Conservation (phyloP, 2,888 invertebrate genomes). For the Syrista parreyssii region DNA sequence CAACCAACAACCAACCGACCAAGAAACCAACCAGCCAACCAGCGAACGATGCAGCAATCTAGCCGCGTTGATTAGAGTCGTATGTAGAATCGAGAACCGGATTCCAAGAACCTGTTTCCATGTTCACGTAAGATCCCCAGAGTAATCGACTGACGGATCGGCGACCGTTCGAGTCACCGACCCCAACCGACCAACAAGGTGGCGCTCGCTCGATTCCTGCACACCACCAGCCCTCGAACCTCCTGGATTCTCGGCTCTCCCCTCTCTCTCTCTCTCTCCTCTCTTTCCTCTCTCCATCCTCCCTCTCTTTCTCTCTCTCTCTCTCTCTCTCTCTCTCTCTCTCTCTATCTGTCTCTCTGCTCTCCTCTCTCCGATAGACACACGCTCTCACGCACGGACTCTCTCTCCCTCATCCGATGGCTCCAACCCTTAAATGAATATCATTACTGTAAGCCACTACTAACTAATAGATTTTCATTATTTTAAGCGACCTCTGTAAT, state of each 20-base stretch:
- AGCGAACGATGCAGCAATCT: conserved; percentile 63
- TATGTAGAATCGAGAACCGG: conserved; percentile 67
- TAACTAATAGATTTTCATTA: conserved; percentile 57
- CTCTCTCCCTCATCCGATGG: conserved; percentile 13
- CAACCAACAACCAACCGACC: conserved; percentile 27
- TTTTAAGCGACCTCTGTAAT: conserved; percentile 45
- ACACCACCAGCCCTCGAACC: conserved; percentile 21
- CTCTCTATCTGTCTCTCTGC: not conserved
- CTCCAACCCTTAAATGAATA: conserved; percentile 23
- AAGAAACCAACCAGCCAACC: conserved; percentile 22
- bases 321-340: not conserved
- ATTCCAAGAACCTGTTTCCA: conserved; percentile 67
- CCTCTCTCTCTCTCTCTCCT: not conserved
- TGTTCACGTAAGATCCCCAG: conserved; percentile 67
- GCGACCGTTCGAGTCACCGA: conserved; percentile 66
- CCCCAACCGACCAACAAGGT: conserved; percentile 53
- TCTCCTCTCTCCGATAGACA: conserved; percentile 7
- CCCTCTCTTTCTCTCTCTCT: not conserved
- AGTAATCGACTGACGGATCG: conserved; percentile 67
- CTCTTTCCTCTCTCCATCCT: not conserved
- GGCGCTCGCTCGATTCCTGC: conserved; percentile 37
- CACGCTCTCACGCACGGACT: conserved; percentile 17
- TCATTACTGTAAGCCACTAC: conserved; percentile 34
- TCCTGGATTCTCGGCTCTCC: not conserved
- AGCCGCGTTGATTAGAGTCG: conserved; percentile 66